Evolutionary conservation across 92 coral and sea anemone species (phyloP).

Genomic region (Palythoa grandis): DNA sequence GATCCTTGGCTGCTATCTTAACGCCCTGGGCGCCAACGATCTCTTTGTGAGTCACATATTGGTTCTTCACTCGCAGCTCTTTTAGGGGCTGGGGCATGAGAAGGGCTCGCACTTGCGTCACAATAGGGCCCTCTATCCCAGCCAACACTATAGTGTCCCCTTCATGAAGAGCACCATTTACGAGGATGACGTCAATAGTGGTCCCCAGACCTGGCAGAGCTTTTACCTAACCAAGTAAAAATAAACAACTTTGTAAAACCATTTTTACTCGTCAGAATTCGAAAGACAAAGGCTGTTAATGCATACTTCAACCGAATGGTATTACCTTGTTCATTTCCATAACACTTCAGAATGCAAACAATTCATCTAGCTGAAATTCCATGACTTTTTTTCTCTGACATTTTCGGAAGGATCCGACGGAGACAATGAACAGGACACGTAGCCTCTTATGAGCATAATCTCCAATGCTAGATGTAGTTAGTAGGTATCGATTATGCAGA

Average conservation of each 20-base stretch:
- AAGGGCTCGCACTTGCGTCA: conserved; percentile 93
- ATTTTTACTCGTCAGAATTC: neutral
- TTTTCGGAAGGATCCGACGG: too few species aligned
- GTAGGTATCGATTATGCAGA: too few species aligned
- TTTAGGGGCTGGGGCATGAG: conserved; percentile 98
- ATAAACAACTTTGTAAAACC: neutral
- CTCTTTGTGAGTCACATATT: conserved; percentile 89
- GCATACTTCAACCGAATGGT: neutral
- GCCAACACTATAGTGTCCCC: conserved; percentile 91
- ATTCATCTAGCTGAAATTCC: too few species aligned
- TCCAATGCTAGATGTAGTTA: too few species aligned
- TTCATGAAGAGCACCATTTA: conserved; percentile 91
- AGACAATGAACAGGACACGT: too few species aligned
- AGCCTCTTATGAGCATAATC: too few species aligned
- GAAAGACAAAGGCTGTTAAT: neutral
- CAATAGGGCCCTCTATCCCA: conserved; percentile 97
- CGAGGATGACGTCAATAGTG: conserved; percentile 94
- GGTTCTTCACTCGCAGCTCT: conserved; percentile 95
- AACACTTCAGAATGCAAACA: too few species aligned
- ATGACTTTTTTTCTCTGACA: too few species aligned
- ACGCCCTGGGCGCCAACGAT: conserved; percentile 92
- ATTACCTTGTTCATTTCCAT: too few species aligned
- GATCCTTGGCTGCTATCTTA: conserved; percentile 93
- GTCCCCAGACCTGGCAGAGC: conserved; percentile 98
- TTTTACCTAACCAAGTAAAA: conserved; percentile 70